Base-by-base conservation (phyloP, 2,888 invertebrate species). In the Thereva nobilitata region DNA sequence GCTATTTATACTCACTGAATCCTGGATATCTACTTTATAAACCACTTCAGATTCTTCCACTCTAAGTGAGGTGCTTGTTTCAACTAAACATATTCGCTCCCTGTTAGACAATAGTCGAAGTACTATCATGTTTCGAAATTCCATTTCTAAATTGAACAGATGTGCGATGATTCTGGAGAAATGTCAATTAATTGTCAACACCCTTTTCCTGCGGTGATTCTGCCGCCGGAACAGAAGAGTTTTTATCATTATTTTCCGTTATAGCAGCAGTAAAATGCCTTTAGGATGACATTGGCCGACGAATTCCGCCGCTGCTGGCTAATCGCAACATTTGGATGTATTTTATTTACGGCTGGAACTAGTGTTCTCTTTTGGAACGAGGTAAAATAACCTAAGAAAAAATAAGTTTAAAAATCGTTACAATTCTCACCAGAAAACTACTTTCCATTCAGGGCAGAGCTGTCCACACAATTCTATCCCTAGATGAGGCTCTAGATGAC, bases 301-400 rank as follows among this genome's bases (percentile, higher is more conserved):
- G 54, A 64, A 55, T 77, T 78, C 68, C 76, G 79, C 35, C 72
- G 75, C 44, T 75, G 77, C 69, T 92, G 91, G 91, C 76, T 91
- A 4, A 89, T 89, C 44, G 88, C 89, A 55, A 76, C 87, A 23
- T 85, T 92, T 69, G 92, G 91, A 61, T 77, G 87, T 44, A 75
- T 87, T 63, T 80, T 91, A 52, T 88, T 90, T 76, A 78, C 84
- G 38, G 85, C 84, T 44, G 91, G 91, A 41, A 85, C 87, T 72
- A 87, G 86, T 75, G 83, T 93, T 34, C 82, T 94, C 57, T 85
- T 91, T 76, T 93, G 91, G 91, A 92, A 94, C 78, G 95, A 95
- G 86, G 93, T 92, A 82, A 73, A 34, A 40, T 40, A 38, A 44
- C 41, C 6, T 23, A 23, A 23, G 23, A 23, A 23, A 23, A 23